Evolutionary conservation across 2,888 invertebrate genomes (phyloP).

Genomic region (Leptinotarsa peninsularis): DNA sequence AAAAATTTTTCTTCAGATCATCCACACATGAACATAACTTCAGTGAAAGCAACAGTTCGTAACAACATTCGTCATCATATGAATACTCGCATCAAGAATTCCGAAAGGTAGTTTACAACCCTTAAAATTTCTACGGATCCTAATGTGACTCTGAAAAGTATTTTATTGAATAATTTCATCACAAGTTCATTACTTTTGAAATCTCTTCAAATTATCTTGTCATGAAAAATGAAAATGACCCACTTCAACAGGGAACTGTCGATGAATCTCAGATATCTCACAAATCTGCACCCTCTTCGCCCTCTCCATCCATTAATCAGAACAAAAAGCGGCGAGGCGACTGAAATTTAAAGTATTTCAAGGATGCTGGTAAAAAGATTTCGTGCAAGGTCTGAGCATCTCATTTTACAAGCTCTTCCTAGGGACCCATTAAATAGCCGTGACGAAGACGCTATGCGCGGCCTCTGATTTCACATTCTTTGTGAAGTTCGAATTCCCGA

Average conservation of each 20-base stretch:
- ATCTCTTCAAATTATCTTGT: too few relatives aligned
- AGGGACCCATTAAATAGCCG: slow-evolving; percentile 39
- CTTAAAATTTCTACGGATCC: too few relatives aligned
- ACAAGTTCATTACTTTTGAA: too few relatives aligned
- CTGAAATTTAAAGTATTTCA: slow-evolving; percentile 9
- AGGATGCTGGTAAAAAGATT: neutral
- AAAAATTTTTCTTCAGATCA: too few relatives aligned
- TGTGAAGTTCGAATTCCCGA: slow-evolving; percentile 28
- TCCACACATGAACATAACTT: too few relatives aligned
- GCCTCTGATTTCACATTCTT: slow-evolving; percentile 44
- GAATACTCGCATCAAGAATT: too few relatives aligned
- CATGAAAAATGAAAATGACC: neutral
- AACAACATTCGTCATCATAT: too few relatives aligned
- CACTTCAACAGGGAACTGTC: neutral
- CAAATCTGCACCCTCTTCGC: neutral
- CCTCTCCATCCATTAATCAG: slow-evolving; percentile 4
- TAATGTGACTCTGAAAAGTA: too few relatives aligned
- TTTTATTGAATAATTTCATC: too few relatives aligned
- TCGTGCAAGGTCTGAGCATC: neutral
- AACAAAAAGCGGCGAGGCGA: neutral
- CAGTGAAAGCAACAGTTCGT: too few relatives aligned
- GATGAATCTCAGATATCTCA: slow-evolving; percentile 1
- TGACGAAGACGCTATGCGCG: slow-evolving; percentile 34
- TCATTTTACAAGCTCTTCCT: slow-evolving; percentile 42
- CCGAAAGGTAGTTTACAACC: too few relatives aligned